A percentile compares a stretch with the other conserved stretches of the same genome.
These are phyloP conservation scores for Trachymyrmex septentrionalis DNA, from an alignment of 1,140 invertebrate genomes.

Conservation along the genomic window DNA sequence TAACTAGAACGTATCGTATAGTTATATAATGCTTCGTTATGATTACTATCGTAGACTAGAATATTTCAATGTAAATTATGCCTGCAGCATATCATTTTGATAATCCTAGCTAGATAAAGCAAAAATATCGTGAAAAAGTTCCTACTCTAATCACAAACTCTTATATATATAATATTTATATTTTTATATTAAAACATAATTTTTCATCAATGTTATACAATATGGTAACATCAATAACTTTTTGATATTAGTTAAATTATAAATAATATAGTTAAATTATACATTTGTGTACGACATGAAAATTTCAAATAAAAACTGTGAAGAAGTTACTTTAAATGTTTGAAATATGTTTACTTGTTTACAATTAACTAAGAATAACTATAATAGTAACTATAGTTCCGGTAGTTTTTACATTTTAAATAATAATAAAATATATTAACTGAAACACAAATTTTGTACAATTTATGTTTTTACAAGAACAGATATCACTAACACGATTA, in stretches of 20 bases:
- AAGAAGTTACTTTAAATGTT: background rate
- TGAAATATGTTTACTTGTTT: background rate
- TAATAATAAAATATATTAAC: slow-evolving; percentile 1
- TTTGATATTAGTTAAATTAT: slow-evolving; percentile 8
- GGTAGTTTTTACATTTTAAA: background rate
- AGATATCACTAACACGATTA: background rate
- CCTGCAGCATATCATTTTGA: background rate
- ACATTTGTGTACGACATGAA: background rate
- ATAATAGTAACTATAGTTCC: background rate
- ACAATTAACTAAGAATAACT: background rate
- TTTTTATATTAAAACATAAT: slow-evolving; percentile 24
- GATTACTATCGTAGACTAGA: background rate
- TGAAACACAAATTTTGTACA: background rate
- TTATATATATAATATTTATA: background rate
- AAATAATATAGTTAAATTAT: slow-evolving; percentile 14
- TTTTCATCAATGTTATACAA: background rate
- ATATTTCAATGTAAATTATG: slow-evolving; percentile 18
- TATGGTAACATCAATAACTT: background rate
- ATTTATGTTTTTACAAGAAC: background rate
- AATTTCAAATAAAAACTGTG: slow-evolving; percentile 7
- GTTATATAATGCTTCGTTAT: slow-evolving; percentile 14
- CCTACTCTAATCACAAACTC: background rate
- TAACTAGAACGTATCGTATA: background rate
- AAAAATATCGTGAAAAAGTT: slow-evolving; percentile 18
- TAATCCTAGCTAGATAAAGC: background rate